phyloP scores from a whole-genome alignment of 2,797 vertebrate species.

The Argya squamiceps region DNA sequence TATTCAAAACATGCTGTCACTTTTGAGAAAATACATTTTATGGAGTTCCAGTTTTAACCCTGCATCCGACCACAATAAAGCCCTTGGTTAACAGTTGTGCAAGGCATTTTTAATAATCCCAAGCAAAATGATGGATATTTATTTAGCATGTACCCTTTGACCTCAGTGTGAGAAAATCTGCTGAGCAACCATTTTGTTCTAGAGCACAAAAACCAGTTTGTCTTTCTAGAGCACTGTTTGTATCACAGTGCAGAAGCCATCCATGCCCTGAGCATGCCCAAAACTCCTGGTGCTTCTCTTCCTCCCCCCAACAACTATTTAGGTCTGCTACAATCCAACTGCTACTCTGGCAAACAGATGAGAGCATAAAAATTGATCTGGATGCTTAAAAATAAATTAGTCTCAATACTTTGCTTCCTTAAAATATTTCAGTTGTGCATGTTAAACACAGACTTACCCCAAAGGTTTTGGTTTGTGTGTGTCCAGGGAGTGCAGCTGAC shows the following conservation, averaged over 20 bases:
- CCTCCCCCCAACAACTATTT: not conserved
- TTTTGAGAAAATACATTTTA: not conserved
- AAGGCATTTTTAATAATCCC: not conserved
- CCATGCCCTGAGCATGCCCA: not conserved
- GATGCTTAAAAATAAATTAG: not conserved
- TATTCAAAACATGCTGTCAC: not conserved
- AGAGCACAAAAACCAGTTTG: conserved; percentile 3
- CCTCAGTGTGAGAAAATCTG: not conserved
- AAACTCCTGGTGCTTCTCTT: not conserved
- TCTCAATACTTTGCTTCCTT: not conserved
- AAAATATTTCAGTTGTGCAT: not conserved
- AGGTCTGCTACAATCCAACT: not conserved
- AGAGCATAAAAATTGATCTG: not conserved
- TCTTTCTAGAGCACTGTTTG: not conserved
- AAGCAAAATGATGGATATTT: not conserved
- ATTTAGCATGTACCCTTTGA: not conserved
- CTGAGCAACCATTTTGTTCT: not conserved
- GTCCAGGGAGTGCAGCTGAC: conserved; percentile 96
- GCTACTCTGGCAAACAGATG: not conserved
- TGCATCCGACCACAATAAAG: not conserved
- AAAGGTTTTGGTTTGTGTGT: conserved; percentile 97
- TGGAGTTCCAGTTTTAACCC: not conserved
- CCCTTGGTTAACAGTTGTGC: not conserved
- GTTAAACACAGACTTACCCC: conserved; percentile 84
- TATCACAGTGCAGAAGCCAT: not conserved